Evolutionary conservation across 2,888 invertebrate genomes (phyloP), one percentile per base, ranked within the genome.

Genomic region (Nemoura dubitans): DNA sequence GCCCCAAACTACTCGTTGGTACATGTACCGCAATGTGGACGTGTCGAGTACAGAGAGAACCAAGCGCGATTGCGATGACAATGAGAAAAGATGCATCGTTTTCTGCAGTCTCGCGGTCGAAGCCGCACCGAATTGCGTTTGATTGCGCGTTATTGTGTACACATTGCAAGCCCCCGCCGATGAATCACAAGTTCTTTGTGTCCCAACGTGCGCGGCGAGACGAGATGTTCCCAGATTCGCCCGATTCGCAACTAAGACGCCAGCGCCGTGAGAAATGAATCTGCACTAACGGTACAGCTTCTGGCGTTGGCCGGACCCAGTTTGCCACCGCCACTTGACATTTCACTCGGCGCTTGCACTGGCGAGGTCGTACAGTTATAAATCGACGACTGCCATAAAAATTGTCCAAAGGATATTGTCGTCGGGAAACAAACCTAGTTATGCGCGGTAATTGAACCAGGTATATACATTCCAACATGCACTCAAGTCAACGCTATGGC

Each of bases 1-100:
- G 83, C 83, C 83, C 83, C 25, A 83, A 83, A 83, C 83, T 83
- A 42, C n/a, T 30, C 42, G 83, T 10, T 78, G 78, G 16, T 78
- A 36, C 36, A 78, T 78, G 59, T 59, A 78, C 78, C 78, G 78
- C 78, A 78, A 78, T 28, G 26, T 78, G 78, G 78, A 26, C 27
- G 28, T 27, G 28, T 78, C 27, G 78, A 14, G 59, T 59, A 59
- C 59, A 59, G 59, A 16, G 59, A 36, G 36, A 36, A 59, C 36
- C 36, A 3, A 36, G 3, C 36, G 36, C 59, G 59, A 59, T 59
- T 59, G 59, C 21, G 59, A 10, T 36, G 36, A 36, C 10, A 36
- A 59, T 59, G 59, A 21, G 59, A 59, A 59, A 59, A 59, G 16
- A 21, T 59, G 59, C 59, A 59, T 59, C 59, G 21, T 3, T 59